Evolutionary conservation across 2,113 vertebrate species (phyloP), one percentile per base, ranked within the genome.

Genomic region (Hippocampus zosterae): DNA sequence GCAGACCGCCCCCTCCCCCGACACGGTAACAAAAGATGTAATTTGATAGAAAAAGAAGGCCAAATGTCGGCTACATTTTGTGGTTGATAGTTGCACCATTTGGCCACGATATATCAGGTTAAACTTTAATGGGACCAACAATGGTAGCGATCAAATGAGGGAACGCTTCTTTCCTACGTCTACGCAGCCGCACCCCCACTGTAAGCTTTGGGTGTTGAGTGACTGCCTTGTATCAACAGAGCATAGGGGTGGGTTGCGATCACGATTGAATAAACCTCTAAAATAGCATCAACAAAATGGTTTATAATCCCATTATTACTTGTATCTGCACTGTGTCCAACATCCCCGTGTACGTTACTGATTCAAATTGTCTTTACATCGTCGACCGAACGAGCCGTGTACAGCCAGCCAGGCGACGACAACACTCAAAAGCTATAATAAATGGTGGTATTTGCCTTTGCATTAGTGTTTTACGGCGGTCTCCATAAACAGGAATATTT

Each of bases 401-500:
- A 62, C 53, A 79, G 65, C 42, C 80, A 46, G 73, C 74, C 66
- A 44, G 72, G 70, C 64, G 66, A 78, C 81, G 76, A 76, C 33
- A 79, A 67, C 74, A 72, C 40, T 63, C 21, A 67, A 73, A 66
- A 79, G 78, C 77, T 57, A 29, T 77, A 73, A 85, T 66, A 78
- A 69, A 87, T 80, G 68, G 52, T 78, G 84, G 81, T 88, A 46
- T 70, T 88, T 83, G 73, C 21, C 67, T 88, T 81, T 66, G 72
- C 78, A 84, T 87, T 82, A 82, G 76, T 78, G 72, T 85, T 91
- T 90, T 89, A 90, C 86, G 79, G 77, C 77, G 77, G 70, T 77
- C 77, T 81, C 85, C 77, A 88, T 88, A 90, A 89, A 92, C 85
- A 87, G 84, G 84, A 83, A 90, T 87, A 89, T 92, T 89, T 90